phyloP scores from a whole-genome alignment of 37 sponge, comb jelly and placozoan species.

The Oopsacas minuta region DNA sequence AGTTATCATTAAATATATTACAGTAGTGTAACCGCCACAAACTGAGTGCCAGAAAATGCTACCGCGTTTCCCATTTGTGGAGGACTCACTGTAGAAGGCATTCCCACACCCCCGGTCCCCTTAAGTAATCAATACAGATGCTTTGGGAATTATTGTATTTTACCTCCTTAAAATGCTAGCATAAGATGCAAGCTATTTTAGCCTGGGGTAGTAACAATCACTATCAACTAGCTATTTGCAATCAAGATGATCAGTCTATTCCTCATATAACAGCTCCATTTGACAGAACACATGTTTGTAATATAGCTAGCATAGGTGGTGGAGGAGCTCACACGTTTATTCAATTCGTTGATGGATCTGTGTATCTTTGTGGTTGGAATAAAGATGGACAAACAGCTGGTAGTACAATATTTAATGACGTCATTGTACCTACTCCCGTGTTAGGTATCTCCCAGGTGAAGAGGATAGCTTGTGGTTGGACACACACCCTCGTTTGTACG shows the following conservation, averaged over 20 bases:
- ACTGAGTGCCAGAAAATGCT: no score
- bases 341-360: constrained; percentile 20
- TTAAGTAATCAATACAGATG: no score
- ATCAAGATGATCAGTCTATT: not conserved
- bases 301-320: not conserved
- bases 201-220: not conserved
- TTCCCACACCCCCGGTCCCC: no score
- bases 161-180: no score
- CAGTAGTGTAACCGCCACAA: no score
- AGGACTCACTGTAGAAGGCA: no score
- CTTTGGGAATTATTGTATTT: no score
- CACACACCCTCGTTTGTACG: constrained; percentile 50
- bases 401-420: not conserved
- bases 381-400: constrained; percentile 37
- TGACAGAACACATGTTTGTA: not conserved
- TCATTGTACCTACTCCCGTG: constrained; percentile 18
- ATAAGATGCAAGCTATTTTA: no score
- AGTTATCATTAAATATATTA: no score
- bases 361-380: constrained; percentile 61
- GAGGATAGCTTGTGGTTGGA: constrained; percentile 70
- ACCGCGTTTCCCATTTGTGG: no score
- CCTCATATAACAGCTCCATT: not conserved
- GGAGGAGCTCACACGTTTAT: not conserved
- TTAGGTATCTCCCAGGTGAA: constrained; percentile 17
- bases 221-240: not conserved